Base-by-base conservation (phyloP, 2,797 vertebrate genomes). In the Echeneis naucrates region DNA sequence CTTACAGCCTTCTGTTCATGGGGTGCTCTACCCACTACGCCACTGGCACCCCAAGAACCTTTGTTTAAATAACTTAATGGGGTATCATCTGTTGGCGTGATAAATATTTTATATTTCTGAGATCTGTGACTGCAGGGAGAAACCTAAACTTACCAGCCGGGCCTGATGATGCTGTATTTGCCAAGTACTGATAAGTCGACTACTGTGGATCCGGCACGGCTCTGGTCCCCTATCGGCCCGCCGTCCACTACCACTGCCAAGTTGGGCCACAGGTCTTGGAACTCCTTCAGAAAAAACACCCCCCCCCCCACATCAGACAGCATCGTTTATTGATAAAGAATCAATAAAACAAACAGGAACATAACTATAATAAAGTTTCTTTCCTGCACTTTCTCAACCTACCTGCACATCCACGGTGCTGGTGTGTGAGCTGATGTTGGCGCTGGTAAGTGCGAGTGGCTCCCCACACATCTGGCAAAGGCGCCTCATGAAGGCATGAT, bases 161-260 rank as follows among this genome's bases (percentile, higher is more conserved):
- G 91, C 75, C 97, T 93, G 71, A 99, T 97, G 83, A 99, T 84
- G 40, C 73, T 90, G 87, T 96, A 99, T 72, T 92, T 96, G 50
- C 96, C 95, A 0, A 92, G 79, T 0, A 95, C 91, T 2, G 98
- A 98, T 0, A 99, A 91, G 68, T 98, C 94, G 5, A 99, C 90
- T 60, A 99, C 98, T 0, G 98, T 99, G 1, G 98, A 99, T 0
- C 98, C 98, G 4, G 98, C 86, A 9, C 97, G 96, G 81, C 93
- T 97, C 77, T 94, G 87, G 24, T 95, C 95, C 62, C 95, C 96
- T 75, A 96, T 92, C 1, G 96, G 96, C 8, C 98, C 98, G 1
- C 95, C 97, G 6, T 99, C 97, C 24, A 99, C 91, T 58, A 99
- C 92, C 64, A 99, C 78, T 2, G 96, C 95, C 45, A 99, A 85